Percentiles rank a stretch among this genome's conserved stretches.
Evolutionary conservation across 1,140 invertebrate genomes (phyloP).

Genomic region (Ladona fulva): DNA sequence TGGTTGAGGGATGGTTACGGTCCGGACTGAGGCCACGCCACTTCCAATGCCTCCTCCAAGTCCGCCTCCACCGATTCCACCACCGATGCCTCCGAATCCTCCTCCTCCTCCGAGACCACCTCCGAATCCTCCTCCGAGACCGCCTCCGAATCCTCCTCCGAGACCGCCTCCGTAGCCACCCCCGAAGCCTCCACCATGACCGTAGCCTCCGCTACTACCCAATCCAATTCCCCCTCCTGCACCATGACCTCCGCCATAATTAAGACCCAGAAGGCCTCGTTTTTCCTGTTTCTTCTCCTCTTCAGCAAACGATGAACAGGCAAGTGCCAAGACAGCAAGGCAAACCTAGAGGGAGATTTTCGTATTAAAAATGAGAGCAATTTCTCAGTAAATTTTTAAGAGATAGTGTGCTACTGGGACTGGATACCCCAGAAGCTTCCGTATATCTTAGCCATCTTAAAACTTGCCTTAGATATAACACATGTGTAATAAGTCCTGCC

Average conservation of each 20-base stretch:
- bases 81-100: not conserved
- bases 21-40: not conserved
- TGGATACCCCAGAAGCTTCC: too few relatives aligned
- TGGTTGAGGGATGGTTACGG: not conserved
- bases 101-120: slow-evolving; percentile 16
- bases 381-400: too few relatives aligned
- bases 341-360: not conserved
- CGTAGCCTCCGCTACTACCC: slow-evolving; percentile 37
- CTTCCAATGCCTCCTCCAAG: not conserved
- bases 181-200: slow-evolving; percentile 29
- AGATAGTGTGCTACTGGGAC: too few relatives aligned
- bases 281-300: slow-evolving; percentile 54
- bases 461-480: too few relatives aligned
- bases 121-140: not conserved
- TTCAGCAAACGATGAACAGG: slow-evolving; percentile 27
- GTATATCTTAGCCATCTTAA: too few relatives aligned
- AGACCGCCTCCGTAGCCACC: slow-evolving; percentile 37
- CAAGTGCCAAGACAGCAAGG: slow-evolving; percentile 12
- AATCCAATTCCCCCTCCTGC: not conserved
- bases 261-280: slow-evolving; percentile 39
- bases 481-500: too few relatives aligned
- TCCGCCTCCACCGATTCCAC: not conserved
- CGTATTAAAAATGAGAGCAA: too few relatives aligned
- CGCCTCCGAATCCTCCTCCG: slow-evolving; percentile 27
- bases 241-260: slow-evolving; percentile 31